These are phyloP conservation scores for Polypedilum vanderplanki DNA, from an alignment of 1,140 invertebrate genomes.

Conservation along the genomic window DNA sequence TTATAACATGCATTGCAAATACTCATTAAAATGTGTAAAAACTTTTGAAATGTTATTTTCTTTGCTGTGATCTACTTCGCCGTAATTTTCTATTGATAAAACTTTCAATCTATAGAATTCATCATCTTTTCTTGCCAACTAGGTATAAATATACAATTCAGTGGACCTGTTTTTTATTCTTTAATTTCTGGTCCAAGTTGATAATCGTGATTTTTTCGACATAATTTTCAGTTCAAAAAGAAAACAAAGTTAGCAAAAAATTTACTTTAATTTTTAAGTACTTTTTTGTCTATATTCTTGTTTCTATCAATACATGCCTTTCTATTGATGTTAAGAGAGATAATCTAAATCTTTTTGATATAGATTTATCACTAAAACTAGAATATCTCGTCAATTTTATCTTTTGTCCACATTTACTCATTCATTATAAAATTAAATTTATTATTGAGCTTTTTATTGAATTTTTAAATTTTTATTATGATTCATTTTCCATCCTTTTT, in stretches of 20 bases:
- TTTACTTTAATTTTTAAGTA: background rate
- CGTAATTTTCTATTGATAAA: background rate
- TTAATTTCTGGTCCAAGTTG: background rate
- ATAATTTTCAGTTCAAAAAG: background rate
- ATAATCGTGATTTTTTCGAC: constrained; percentile 7
- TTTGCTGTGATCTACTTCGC: constrained; percentile 39
- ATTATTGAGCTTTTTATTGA: too few relatives aligned
- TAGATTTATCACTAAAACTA: background rate
- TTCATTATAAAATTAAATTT: background rate
- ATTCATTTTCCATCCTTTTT: too few relatives aligned
- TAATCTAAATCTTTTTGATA: background rate
- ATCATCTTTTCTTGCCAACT: background rate
- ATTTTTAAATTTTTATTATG: too few relatives aligned
- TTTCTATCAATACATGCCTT: background rate
- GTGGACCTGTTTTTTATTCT: background rate
- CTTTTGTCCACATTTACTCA: background rate
- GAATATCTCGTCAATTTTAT: background rate
- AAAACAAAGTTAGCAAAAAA: background rate
- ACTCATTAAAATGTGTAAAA: constrained; percentile 74
- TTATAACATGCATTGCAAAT: constrained; percentile 66
- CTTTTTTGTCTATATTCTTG: background rate
- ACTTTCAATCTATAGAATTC: background rate
- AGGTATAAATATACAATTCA: background rate
- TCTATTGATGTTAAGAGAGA: background rate
- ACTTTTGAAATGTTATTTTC: constrained; percentile 66